phyloP scores from a whole-genome alignment of 2,113 vertebrate species.

The Tapirus terrestris region DNA sequence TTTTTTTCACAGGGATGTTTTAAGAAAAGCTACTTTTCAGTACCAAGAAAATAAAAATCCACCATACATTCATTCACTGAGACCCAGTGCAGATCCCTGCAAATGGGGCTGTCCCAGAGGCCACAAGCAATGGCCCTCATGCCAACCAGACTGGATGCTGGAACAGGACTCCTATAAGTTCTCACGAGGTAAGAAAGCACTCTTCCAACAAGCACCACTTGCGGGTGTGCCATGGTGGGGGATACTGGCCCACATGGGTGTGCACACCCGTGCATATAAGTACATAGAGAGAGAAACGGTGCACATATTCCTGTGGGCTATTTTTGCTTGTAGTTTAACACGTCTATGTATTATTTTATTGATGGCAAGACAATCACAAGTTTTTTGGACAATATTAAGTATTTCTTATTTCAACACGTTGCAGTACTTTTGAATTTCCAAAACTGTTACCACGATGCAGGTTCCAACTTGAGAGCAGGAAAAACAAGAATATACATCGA shows the following conservation, averaged over 20 bases:
- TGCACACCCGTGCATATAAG: slow-evolving; percentile 66
- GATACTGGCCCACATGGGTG: slow-evolving; percentile 46
- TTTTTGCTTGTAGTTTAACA: slow-evolving; percentile 75
- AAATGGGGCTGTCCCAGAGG: slow-evolving; percentile 30
- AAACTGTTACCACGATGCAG: slow-evolving; percentile 81
- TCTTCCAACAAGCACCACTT: slow-evolving; percentile 73
- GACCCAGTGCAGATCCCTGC: slow-evolving; percentile 26
- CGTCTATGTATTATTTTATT: slow-evolving; percentile 83
- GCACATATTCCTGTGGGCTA: slow-evolving; percentile 59
- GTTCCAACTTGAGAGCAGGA: slow-evolving; percentile 75
- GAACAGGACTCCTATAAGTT: not conserved
- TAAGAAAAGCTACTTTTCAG: slow-evolving; percentile 76
- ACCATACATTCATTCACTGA: slow-evolving; percentile 43
- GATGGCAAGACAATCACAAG: slow-evolving; percentile 85
- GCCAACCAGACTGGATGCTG: not conserved
- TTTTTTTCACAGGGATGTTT: slow-evolving; percentile 74
- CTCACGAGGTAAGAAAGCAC: slow-evolving; percentile 55
- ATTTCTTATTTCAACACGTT: slow-evolving; percentile 79
- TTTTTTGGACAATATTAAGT: slow-evolving; percentile 82
- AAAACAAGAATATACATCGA: slow-evolving; percentile 78
- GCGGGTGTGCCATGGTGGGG: slow-evolving; percentile 34
- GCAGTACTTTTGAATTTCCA: slow-evolving; percentile 82
- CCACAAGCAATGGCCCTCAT: not conserved
- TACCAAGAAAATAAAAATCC: slow-evolving; percentile 80
- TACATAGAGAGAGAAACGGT: slow-evolving; percentile 57